These are phyloP conservation scores for Psococerastis gibbosa DNA, from an alignment of 2,888 invertebrate genomes.

Conservation along the genomic window DNA sequence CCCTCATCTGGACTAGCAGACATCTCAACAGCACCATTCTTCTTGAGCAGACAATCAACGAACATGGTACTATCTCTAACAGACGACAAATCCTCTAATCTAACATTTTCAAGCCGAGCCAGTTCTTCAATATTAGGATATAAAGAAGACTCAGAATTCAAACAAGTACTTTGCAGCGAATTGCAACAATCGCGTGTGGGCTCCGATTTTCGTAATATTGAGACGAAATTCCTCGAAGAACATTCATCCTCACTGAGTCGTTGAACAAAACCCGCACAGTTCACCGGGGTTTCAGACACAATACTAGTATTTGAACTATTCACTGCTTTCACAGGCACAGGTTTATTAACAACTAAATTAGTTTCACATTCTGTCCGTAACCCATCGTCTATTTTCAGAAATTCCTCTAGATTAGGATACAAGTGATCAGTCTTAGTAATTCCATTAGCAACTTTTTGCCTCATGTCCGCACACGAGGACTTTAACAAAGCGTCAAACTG, in stretches of 20 bases:
- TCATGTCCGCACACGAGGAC: background rate
- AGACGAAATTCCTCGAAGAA: background rate
- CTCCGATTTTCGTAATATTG: background rate
- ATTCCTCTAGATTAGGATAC: background rate
- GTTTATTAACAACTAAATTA: background rate
- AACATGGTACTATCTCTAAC: background rate
- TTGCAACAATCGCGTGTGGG: background rate
- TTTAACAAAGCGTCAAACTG: background rate
- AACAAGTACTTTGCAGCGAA: background rate
- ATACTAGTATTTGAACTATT: background rate
- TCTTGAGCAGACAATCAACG: background rate
- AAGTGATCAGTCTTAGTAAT: no score
- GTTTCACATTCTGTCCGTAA: background rate
- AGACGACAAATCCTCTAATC: background rate
- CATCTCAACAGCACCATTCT: background rate
- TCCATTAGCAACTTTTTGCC: no score
- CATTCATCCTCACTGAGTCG: background rate
- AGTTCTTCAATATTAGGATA: constrained; percentile 3
- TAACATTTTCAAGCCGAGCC: constrained; percentile 1
- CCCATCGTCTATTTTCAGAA: background rate
- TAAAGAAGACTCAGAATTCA: background rate
- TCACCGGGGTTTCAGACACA: background rate
- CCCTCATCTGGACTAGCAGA: constrained; percentile 4
- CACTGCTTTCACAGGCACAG: background rate
- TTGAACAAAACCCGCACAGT: background rate